Evolutionary conservation across 2,113 vertebrate species (phyloP).

Genomic region (Dromiciops gliroides): DNA sequence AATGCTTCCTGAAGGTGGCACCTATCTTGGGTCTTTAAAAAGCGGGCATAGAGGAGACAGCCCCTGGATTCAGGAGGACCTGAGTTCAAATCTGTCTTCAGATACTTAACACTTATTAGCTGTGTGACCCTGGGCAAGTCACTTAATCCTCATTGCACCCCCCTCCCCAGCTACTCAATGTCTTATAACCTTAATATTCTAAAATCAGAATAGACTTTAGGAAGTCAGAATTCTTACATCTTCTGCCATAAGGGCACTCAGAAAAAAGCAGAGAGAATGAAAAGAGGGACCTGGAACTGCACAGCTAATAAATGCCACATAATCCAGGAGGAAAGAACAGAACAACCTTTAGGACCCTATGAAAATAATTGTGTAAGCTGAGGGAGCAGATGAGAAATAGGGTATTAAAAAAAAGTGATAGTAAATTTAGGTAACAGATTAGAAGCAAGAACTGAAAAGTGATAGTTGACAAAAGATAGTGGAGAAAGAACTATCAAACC

Average conservation of each 20-base stretch:
- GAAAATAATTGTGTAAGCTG: background rate
- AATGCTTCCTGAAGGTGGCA: too few relatives aligned
- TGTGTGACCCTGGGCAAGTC: too few relatives aligned
- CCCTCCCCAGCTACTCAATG: too few relatives aligned
- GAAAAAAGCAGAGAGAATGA: background rate
- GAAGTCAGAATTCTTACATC: background rate
- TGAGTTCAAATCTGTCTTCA: too few relatives aligned
- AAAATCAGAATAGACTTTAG: background rate
- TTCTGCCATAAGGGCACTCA: background rate
- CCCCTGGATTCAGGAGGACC: too few relatives aligned
- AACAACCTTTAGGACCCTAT: background rate
- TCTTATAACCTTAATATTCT: background rate
- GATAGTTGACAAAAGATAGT: background rate
- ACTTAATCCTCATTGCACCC: too few relatives aligned
- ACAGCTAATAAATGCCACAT: background rate
- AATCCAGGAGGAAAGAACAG: background rate
- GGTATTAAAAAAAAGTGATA: background rate
- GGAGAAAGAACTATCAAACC: background rate
- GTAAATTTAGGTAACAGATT: background rate
- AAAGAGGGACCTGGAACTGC: background rate
- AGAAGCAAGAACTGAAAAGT: background rate
- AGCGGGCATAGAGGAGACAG: too few relatives aligned
- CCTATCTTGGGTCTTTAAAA: too few relatives aligned
- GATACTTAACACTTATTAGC: too few relatives aligned
- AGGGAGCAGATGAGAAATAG: background rate